Conservation (phyloP, 2,113 vertebrate genomes). For the Psittacus erithacus region DNA sequence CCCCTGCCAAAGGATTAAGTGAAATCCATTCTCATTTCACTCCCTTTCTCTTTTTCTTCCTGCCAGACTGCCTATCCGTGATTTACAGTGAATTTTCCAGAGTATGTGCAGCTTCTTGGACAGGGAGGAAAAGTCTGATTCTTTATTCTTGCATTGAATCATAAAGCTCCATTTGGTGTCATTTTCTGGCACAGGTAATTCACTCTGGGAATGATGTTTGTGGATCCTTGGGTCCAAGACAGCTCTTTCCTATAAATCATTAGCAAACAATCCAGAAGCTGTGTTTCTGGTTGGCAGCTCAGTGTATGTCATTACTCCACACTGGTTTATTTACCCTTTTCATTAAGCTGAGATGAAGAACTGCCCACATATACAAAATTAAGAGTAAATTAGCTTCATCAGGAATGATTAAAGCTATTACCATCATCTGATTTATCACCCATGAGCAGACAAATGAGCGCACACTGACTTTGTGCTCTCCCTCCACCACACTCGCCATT, state of each 20-base stretch:
- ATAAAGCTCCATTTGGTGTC: not conserved
- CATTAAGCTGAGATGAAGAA: not conserved
- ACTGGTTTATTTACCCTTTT: constrained; percentile 1
- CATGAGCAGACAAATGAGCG: not conserved
- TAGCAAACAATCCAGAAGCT: not conserved
- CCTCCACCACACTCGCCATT: not conserved
- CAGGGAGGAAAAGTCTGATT: not conserved
- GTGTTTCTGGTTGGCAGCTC: not conserved
- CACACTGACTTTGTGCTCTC: not conserved
- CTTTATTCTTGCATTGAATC: not conserved
- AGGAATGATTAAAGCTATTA: constrained; percentile 8
- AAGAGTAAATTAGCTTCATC: not conserved
- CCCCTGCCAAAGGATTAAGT: not conserved
- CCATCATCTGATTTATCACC: not conserved
- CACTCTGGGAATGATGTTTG: not conserved
- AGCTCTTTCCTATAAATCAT: not conserved
- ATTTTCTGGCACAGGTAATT: not conserved
- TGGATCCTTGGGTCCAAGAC: not conserved
- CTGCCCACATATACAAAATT: not conserved
- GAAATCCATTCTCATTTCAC: not conserved
- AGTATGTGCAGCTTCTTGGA: not conserved
- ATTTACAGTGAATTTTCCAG: not conserved
- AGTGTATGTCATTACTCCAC: not conserved
- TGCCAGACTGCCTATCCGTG: not conserved
- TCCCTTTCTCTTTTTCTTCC: not conserved